These are phyloP conservation scores for Uria lomvia DNA, from an alignment of 2,113 vertebrate species.

Conservation along the genomic window DNA sequence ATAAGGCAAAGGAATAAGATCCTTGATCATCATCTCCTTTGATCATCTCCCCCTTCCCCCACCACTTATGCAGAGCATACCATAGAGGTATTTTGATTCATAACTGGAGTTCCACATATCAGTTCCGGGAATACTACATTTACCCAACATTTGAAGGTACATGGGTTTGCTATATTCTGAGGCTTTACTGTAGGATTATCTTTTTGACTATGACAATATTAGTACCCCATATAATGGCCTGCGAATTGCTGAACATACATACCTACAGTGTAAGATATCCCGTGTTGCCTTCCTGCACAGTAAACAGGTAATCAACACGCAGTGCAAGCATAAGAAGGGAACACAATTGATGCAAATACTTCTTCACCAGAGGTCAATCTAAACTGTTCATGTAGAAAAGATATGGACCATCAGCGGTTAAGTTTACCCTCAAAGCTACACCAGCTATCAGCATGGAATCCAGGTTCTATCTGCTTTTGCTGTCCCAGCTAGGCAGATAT, in stretches of 20 bases:
- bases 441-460: background rate
- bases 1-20: conserved; percentile 45
- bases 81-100: background rate
- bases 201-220: background rate
- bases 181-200: rapidly evolving
- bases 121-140: background rate
- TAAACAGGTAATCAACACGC: rapidly evolving
- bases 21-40: conserved; percentile 53
- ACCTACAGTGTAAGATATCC: rapidly evolving
- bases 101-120: background rate
- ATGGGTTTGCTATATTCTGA: rapidly evolving
- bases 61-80: background rate
- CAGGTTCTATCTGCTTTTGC: background rate
- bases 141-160: background rate
- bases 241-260: background rate
- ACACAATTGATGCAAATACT: background rate
- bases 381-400: background rate
- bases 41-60: conserved; percentile 20
- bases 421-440: background rate
- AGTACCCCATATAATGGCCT: background rate
- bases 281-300: background rate
- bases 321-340: background rate
- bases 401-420: background rate
- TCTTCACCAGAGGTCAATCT: background rate
- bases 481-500: background rate